These are phyloP conservation scores for Charadrius vociferus DNA, from an alignment of 2,113 vertebrate genomes.

Conservation along the genomic window DNA sequence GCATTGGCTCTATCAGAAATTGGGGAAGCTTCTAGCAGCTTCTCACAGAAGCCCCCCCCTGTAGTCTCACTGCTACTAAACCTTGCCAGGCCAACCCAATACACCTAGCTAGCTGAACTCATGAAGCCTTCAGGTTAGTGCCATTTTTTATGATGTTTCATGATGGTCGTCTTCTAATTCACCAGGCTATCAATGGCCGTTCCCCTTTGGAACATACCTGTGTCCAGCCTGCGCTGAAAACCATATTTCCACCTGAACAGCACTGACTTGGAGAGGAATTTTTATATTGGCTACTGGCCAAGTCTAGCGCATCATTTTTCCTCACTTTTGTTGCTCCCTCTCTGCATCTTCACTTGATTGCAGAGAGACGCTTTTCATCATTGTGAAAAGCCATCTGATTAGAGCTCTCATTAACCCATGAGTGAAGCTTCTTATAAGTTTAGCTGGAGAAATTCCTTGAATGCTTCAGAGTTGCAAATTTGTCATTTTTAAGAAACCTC, in stretches of 20 bases:
- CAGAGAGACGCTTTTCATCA: constrained; percentile 51
- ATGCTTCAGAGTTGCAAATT: constrained; percentile 50
- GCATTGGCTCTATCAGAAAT: not conserved
- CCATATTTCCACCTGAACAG: not conserved
- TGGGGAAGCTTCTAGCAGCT: not conserved
- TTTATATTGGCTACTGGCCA: constrained; percentile 44
- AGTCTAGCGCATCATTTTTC: not conserved
- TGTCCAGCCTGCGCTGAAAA: not conserved
- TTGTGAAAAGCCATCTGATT: constrained; percentile 70
- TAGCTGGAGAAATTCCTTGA: constrained; percentile 59
- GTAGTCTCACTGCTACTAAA: not conserved
- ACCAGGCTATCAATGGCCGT: not conserved
- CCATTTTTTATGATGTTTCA: not conserved
- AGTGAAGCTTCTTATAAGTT: constrained; percentile 27
- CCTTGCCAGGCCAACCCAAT: not conserved
- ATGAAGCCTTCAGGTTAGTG: not conserved
- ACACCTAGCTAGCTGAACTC: not conserved
- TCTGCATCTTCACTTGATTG: constrained; percentile 64
- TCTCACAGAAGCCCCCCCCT: not conserved
- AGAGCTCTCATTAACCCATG: constrained; percentile 54
- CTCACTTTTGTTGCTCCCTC: not conserved
- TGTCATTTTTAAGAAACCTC: constrained; percentile 30
- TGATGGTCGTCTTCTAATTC: constrained; percentile 38
- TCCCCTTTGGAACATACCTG: not conserved
- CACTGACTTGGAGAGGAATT: not conserved